phyloP scores from a whole-genome alignment of 2,113 vertebrate species.

The Leptobrachium ailaonicum region DNA sequence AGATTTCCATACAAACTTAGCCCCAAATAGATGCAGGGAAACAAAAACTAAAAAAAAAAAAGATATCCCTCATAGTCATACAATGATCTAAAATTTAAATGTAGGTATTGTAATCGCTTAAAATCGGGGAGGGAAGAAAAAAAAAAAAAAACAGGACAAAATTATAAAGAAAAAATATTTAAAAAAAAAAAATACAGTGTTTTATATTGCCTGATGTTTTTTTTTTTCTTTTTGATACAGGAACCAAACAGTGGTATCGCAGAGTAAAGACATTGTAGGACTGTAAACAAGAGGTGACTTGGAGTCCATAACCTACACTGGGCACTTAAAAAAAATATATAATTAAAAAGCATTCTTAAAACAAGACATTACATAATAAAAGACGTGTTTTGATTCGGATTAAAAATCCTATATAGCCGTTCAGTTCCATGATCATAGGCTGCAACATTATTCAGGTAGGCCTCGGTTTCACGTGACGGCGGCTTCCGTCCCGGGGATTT shows the following conservation, averaged over 20 bases:
- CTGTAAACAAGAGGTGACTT: constrained; percentile 5
- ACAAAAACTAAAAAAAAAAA: too few relatives aligned
- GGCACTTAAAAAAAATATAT: neutral
- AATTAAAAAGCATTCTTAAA: neutral
- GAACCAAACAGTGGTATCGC: constrained; percentile 20
- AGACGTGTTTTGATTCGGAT: neutral
- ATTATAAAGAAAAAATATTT: neutral
- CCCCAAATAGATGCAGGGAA: neutral
- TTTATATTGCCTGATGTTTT: neutral
- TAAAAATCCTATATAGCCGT: constrained; percentile 1
- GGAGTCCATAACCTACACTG: neutral
- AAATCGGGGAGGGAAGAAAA: neutral
- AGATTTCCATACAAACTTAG: neutral
- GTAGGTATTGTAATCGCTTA: too few relatives aligned
- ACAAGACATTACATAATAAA: neutral
- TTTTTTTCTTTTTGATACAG: neutral
- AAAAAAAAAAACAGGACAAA: neutral
- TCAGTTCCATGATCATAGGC: neutral
- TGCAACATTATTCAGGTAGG: neutral
- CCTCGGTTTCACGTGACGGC: neutral
- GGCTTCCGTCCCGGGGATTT: constrained; percentile 1
- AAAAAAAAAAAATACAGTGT: constrained; percentile 32
- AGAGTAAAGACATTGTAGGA: neutral
- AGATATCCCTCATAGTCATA: too few relatives aligned
- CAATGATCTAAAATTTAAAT: too few relatives aligned